Evolutionary conservation across 2,797 vertebrate genomes (phyloP), one percentile per base, ranked within the genome.

Genomic region (Lycodopsis pacificus): DNA sequence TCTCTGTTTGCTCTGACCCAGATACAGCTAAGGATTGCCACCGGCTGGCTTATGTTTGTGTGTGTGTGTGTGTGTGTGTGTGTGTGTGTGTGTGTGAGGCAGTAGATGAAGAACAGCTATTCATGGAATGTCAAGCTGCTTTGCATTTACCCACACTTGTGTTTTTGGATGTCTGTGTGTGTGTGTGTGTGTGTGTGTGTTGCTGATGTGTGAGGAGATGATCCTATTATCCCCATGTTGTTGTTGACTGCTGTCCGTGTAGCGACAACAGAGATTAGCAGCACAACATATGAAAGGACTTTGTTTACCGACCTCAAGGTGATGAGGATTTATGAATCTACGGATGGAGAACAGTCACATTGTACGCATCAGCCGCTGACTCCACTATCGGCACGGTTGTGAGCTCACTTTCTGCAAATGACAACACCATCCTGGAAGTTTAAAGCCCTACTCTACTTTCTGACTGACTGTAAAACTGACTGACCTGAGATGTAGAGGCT

Each of bases 1-100:
- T 91, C 90, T 89, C 84, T 79, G 85, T 88, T 89, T 70, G 82
- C 66, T 54, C 51, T 93, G 90, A 92, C 93, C 92, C 82, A 94
- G 85, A 91, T 93, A 87, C 53, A 88, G 83, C 61, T 38, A 4
- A 12, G 71, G 70, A 88, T 79, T 75, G 77, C 76, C 72, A 75
- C 68, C 32, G 20, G 67, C 73, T 79, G 73, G 13, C 49, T 68
- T 51, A 48, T 77, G 61, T 53, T 69, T 62, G 70, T 72, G 36
- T 62, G 53, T 42, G 70, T 65, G 40, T 64, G 67, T 56, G 54
- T 67, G 30, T 62, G 48, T 62, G 59, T 51, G 49, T 65, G 22
- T 65, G 77, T 38, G 49, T 54, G 53, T 65, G 64, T 63, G 62
- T 42, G 42, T 7, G 53, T 1, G 38, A 27, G 53, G 13, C 14